phyloP scores from a whole-genome alignment of 2,797 vertebrate genomes.

The Hozukius guyotensis region DNA sequence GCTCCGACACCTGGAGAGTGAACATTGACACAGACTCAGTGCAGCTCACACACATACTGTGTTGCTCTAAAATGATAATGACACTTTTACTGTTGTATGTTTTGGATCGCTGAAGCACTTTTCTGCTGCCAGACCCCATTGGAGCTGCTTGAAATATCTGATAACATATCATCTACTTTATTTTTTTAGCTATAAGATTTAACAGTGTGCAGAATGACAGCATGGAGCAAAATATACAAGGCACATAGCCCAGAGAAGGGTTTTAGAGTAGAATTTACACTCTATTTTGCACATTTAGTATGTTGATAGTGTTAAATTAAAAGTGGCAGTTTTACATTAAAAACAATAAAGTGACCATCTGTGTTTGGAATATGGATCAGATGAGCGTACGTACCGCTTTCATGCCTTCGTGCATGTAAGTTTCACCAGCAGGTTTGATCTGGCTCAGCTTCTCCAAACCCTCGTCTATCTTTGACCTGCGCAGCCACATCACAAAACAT shows the following conservation, averaged over 20 bases:
- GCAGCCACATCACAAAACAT: background rate
- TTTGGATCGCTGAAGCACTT: too few relatives aligned
- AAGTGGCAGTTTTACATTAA: rapidly evolving
- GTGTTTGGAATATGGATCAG: background rate
- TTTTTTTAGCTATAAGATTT: background rate
- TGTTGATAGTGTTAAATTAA: background rate
- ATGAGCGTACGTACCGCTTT: slow-evolving; percentile 79
- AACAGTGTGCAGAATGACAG: background rate
- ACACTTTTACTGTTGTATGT: too few relatives aligned
- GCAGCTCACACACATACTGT: background rate
- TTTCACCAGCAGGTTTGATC: slow-evolving; percentile 91
- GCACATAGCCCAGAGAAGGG: background rate
- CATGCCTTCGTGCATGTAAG: slow-evolving; percentile 95
- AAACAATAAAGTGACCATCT: background rate
- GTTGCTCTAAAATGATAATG: background rate
- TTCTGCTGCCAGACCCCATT: too few relatives aligned
- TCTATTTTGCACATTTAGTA: background rate
- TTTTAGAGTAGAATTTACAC: background rate
- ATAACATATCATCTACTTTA: background rate
- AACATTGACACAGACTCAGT: background rate
- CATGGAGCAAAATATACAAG: background rate
- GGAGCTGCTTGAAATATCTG: too few relatives aligned
- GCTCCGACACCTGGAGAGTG: slow-evolving; percentile 80
- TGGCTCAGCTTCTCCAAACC: slow-evolving; percentile 87
- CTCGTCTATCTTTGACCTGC: slow-evolving; percentile 82